Base-by-base conservation (phyloP, 2,888 invertebrate genomes). In the Halictus quadricinctus region DNA sequence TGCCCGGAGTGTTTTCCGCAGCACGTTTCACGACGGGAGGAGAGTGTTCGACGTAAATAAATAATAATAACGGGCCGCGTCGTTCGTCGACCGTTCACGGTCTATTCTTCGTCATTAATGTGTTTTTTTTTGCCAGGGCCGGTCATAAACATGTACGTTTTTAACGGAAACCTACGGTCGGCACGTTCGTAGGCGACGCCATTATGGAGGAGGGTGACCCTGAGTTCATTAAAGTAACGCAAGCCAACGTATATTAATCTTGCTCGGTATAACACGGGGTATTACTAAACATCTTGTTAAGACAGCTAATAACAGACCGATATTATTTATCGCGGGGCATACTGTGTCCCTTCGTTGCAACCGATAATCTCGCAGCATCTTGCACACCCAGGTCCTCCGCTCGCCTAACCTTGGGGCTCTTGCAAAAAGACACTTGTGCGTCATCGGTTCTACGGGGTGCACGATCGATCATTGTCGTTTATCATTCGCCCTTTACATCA, bases 181-280 rank as follows among this genome's bases (percentile, higher is more conserved):
- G 69, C 76, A 69, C 70, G 72, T 78, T 76, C 50, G 88, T 85
- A 77, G 86, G 81, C 81, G 90, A 84, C 60, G 54, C 79, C 80
- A 77, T 90, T 86, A 87, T 58, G 82, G 77, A 79, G 82, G 77
- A 79, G 88, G 88, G 84, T 76, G 86, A 80, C 81, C 74, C 79
- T 64, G 83, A 79, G 89, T 90, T 90, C 90, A 90, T 90, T 90
- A 90, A 91, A 90, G 91, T 90, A 92, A 92, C 87, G 83, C 85
- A 90, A 91, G 83, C 87, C 88, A 85, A 12, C 80, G 58, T 43
- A n/a, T 87, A 92, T 92, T 91, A 92, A 92, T 92, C 91, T 92
- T 90, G 86, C 91, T 92, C 90, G 85, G 79, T 87, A 73, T 82
- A 85, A 84, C n/a, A 84, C n/a, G 58, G 43, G 87, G 76, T 88